Evolutionary conservation across 2,888 invertebrate species (phyloP).

Genomic region (Tineola bisselliella): DNA sequence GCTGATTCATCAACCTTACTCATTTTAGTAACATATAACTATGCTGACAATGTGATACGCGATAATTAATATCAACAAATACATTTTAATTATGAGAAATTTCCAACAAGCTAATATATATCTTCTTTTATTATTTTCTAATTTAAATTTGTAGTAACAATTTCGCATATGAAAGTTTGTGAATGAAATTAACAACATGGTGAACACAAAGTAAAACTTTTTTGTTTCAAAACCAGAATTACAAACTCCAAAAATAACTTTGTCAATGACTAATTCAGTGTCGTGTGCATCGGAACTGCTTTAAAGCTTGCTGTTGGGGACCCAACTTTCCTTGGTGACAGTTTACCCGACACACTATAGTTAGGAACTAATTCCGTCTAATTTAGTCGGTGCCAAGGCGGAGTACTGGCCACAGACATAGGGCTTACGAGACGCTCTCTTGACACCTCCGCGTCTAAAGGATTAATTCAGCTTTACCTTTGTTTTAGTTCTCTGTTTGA

Average conservation of each 20-base stretch:
- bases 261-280: constrained; percentile 2
- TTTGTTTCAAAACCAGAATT: not conserved
- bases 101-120: too few relatives aligned
- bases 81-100: too few relatives aligned
- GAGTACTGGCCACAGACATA: constrained; percentile 23
- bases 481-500: constrained; percentile 19
- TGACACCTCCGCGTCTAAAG: constrained; percentile 34
- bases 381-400: constrained; percentile 25
- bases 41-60: too few relatives aligned
- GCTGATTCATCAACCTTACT: not conserved
- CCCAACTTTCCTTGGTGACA: constrained; percentile 22
- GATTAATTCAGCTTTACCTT: constrained; percentile 38
- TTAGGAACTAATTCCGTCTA: constrained; percentile 43
- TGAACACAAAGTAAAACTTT: not conserved
- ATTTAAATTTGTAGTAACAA: too few relatives aligned
- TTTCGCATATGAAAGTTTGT: not conserved
- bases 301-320: not conserved
- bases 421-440: constrained; percentile 23
- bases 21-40: not conserved
- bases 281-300: not conserved
- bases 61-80: too few relatives aligned
- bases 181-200: not conserved
- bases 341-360: constrained; percentile 32
- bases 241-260: constrained; percentile 5
- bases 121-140: too few relatives aligned